A percentile compares a stretch with the other conserved stretches of the same genome.
Conservation (phyloP, 2,113 vertebrate species). For the Periophthalmus modestus region DNA sequence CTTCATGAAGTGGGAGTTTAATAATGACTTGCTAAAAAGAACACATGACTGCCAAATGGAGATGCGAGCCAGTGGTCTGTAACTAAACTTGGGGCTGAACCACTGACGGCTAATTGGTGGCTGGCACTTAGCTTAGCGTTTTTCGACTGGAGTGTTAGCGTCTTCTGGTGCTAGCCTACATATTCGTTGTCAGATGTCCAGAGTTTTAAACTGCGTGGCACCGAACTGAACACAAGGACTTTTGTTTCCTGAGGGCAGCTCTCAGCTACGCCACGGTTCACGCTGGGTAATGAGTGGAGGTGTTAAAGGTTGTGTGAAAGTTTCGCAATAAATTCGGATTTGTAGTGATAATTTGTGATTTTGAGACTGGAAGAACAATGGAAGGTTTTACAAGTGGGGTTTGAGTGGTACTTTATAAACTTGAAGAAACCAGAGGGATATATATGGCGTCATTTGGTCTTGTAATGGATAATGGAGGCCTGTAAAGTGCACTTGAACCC, state of each 20-base stretch:
- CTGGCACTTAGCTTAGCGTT: conserved; percentile 37
- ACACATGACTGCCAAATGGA: conserved; percentile 16
- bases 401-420: background rate
- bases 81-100: conserved; percentile 35
- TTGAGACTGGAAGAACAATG: background rate
- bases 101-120: conserved; percentile 41
- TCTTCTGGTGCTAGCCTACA: conserved; percentile 9
- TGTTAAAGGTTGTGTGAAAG: conserved; percentile 5
- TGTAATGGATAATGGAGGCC: background rate
- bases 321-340: background rate
- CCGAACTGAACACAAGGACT: conserved; percentile 1
- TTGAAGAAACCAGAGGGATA: background rate
- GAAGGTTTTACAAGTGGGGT: background rate
- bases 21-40: conserved; percentile 21
- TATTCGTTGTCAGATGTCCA: conserved; percentile 43
- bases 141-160: conserved; percentile 22
- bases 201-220: conserved; percentile 15
- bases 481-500: no score
- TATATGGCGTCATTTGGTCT: background rate
- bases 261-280: background rate
- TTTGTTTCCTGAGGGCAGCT: conserved; percentile 6
- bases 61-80: conserved; percentile 33
- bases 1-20: conserved; percentile 18
- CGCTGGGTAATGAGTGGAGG: background rate
- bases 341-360: background rate